Conservation (phyloP, 2,888 invertebrate genomes). For the Pelosia muscerda region DNA sequence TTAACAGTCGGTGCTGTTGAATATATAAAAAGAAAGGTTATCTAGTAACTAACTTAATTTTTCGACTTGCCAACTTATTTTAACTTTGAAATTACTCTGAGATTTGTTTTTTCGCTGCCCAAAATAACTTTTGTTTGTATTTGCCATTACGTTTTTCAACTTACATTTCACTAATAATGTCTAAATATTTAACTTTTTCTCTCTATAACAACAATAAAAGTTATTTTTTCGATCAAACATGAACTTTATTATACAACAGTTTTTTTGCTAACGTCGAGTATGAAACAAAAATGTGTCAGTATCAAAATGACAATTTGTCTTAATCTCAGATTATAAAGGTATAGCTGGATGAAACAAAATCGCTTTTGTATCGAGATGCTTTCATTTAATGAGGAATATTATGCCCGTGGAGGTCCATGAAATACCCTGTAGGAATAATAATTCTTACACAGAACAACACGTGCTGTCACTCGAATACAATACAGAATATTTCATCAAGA, state of each 20-base stretch:
- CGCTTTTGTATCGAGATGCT: too few relatives aligned
- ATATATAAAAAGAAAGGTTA: slow-evolving; percentile 21
- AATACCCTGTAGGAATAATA: too few relatives aligned
- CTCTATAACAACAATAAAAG: not conserved
- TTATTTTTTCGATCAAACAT: not conserved
- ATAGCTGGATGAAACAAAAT: too few relatives aligned
- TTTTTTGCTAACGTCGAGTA: not conserved
- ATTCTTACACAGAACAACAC: too few relatives aligned
- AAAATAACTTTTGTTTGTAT: slow-evolving; percentile 20
- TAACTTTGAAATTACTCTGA: slow-evolving; percentile 26
- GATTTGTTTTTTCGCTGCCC: slow-evolving; percentile 20
- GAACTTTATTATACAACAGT: too few relatives aligned
- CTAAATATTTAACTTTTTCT: not conserved
- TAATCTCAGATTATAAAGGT: too few relatives aligned
- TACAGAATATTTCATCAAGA: too few relatives aligned
- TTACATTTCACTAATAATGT: slow-evolving; percentile 14
- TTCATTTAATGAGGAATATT: too few relatives aligned
- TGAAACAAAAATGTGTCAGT: too few relatives aligned
- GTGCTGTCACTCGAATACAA: too few relatives aligned
- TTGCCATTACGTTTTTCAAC: slow-evolving; percentile 15
- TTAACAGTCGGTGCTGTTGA: slow-evolving; percentile 6
- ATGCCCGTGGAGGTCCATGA: too few relatives aligned
- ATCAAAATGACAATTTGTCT: too few relatives aligned
- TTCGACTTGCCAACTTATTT: slow-evolving; percentile 25
- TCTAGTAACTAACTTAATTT: slow-evolving; percentile 18